These are phyloP conservation scores for Rhopalosiphum maidis DNA, from an alignment of 1,140 invertebrate genomes.

Conservation along the genomic window DNA sequence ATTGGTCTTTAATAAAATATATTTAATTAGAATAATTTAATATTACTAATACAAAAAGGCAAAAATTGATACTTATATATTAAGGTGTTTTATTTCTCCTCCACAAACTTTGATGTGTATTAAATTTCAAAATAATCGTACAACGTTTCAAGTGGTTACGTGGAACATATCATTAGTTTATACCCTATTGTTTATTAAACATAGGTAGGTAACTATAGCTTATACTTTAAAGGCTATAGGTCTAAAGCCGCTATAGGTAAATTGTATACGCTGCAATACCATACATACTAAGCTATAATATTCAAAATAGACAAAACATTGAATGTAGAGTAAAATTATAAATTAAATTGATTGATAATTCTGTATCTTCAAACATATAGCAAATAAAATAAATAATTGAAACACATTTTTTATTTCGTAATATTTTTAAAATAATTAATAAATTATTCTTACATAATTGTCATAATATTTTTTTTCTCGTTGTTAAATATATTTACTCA, in stretches of 20 bases:
- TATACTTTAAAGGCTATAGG: not conserved
- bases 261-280: not conserved
- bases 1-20: too few relatives aligned
- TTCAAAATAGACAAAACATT: not conserved
- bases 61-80: too few relatives aligned
- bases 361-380: not conserved
- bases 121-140: not conserved
- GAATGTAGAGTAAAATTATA: not conserved
- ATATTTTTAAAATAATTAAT: not conserved
- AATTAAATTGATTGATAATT: slow-evolving; percentile 12
- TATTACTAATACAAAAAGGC: too few relatives aligned
- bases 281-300: not conserved
- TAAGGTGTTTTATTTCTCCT: not conserved
- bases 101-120: not conserved
- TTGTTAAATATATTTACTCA: not conserved
- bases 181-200: not conserved
- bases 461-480: not conserved
- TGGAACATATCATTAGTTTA: not conserved
- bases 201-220: not conserved
- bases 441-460: not conserved
- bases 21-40: too few relatives aligned
- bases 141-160: not conserved
- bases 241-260: not conserved
- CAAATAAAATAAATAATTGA: not conserved
- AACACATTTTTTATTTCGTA: not conserved